These are phyloP conservation scores for Noturus placidus DNA, from an alignment of 2,113 vertebrate species.

Conservation along the genomic window DNA sequence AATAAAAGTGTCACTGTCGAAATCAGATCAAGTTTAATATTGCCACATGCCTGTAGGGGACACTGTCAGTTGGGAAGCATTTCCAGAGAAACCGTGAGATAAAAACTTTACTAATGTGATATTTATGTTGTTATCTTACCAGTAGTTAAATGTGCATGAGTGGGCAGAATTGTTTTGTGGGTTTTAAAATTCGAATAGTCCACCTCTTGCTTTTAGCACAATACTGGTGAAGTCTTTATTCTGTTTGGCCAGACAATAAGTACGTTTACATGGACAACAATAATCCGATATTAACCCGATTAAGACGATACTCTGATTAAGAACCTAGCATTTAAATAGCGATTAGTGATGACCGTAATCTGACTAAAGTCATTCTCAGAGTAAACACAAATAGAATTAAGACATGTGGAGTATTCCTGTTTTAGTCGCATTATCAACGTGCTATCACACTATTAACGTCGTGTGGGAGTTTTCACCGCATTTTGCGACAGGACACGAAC, in stretches of 20 bases:
- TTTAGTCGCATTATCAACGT: no score
- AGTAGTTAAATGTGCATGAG: background rate
- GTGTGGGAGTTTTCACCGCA: no score
- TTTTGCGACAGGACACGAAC: no score
- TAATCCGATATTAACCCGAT: no score
- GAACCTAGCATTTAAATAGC: no score
- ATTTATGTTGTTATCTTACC: background rate
- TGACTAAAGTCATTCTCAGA: no score
- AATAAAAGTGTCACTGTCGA: background rate
- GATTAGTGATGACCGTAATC: no score
- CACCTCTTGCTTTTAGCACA: background rate
- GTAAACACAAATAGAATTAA: no score
- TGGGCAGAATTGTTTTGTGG: background rate
- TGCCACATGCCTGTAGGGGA: background rate
- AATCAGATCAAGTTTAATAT: background rate
- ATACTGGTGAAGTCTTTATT: background rate
- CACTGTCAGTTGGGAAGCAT: background rate
- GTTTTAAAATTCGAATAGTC: background rate
- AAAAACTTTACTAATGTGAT: background rate
- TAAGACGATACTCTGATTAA: no score
- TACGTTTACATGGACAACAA: no score
- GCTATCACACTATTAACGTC: no score
- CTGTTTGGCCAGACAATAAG: background rate
- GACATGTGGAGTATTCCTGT: no score
- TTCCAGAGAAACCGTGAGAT: background rate